Base-by-base conservation (phyloP, 2,888 invertebrate species). In the Tipula vernalis region DNA sequence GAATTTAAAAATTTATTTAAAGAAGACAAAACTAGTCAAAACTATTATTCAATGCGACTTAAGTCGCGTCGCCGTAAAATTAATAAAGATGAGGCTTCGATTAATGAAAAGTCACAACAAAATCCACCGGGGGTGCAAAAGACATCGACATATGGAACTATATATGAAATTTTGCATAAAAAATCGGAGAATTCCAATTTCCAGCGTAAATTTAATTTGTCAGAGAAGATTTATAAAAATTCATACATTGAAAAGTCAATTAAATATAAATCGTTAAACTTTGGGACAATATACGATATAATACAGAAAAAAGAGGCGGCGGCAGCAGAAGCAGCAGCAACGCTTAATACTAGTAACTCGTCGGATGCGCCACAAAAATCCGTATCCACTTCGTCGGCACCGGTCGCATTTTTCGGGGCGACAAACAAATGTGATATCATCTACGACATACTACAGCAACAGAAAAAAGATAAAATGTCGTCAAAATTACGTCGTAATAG, bases 41-140 rank as follows among this genome's bases (percentile, higher is more conserved):
- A 86, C 10, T 84, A 84, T 84, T 84, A 39, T 84, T 84, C 84
- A n/a, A 84, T 84, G 84, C 57, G 87, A 84, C 42, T 18, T 18
- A 47, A 86, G 86, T 44, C 28, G 6, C 57, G 51, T 41, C 84
- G 84, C 10, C 84, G 84, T n/a, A 84, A 84, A 84, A 8, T 84
- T 1, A 87, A 41, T 85, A 85, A 57, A 51, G 85, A 57, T 13
- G 92, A 92, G 85, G 28, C 28, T 28, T 28, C 28, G 28, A 92
- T 91, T 87, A 91, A 92, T 88, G 92, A 92, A 88, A 92, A 91
- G 41, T 91, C 91, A 44, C 92, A 92, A 88, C 91, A 91, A 84
- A 84, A 36, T 4, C n/a, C 84, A 5, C 6, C 36, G 3, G 39
- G n/a, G 10, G 0, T 39, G 5, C 36, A 84, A 39, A 88, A 90